Conservation (phyloP, 2,113 vertebrate genomes). For the Cavia aperea region DNA sequence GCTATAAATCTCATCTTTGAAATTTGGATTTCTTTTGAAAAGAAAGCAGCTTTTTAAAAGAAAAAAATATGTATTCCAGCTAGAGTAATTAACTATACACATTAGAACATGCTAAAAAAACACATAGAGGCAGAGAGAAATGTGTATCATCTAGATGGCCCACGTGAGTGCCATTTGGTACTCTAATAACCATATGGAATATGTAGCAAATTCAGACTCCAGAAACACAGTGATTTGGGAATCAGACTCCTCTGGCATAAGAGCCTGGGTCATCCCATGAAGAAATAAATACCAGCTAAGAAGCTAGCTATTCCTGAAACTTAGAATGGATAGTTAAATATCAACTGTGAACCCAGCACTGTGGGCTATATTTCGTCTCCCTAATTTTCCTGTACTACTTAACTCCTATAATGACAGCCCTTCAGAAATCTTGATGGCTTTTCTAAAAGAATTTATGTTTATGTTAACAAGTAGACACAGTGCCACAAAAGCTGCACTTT, state of each 20-base stretch:
- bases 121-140: neutral
- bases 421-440: neutral
- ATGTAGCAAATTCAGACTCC: neutral
- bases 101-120: neutral
- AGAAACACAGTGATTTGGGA: neutral
- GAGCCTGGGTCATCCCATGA: neutral
- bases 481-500: neutral
- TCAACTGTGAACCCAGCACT: neutral
- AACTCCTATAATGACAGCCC: neutral
- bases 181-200: neutral
- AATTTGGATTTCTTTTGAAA: neutral
- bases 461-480: neutral
- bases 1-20: neutral
- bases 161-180: neutral
- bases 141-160: neutral
- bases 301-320: neutral
- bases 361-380: neutral
- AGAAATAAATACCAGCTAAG: neutral
- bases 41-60: neutral
- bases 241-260: neutral
- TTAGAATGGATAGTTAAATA: neutral
- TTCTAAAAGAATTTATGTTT: neutral
- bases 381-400: neutral
- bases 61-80: neutral
- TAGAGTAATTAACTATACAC: neutral